Conservation (phyloP, 2,888 invertebrate species). For the Callyntrura sp. region DNA sequence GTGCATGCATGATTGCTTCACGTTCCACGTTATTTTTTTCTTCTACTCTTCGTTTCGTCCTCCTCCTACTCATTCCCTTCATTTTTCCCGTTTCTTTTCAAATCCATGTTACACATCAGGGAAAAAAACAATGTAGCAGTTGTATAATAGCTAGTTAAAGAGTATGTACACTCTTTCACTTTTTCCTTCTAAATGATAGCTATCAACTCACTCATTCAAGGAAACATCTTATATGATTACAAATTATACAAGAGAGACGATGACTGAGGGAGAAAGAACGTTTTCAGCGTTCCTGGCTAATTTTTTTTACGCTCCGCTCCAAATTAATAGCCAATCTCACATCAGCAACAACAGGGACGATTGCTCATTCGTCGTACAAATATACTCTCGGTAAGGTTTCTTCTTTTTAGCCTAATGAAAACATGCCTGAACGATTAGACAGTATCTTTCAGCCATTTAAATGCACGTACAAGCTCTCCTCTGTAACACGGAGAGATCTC, state of each 20-base stretch:
- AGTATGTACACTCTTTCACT: background rate
- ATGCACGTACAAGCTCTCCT: background rate
- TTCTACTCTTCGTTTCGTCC: background rate
- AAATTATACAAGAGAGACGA: slow-evolving; percentile 25
- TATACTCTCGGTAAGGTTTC: slow-evolving; percentile 63
- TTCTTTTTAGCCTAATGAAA: slow-evolving; percentile 35
- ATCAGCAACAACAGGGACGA: background rate
- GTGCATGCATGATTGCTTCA: slow-evolving; percentile 71
- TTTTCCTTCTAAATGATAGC: slow-evolving; percentile 51
- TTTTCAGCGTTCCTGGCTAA: slow-evolving; percentile 12
- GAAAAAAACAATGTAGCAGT: slow-evolving; percentile 62
- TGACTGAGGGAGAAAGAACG: too few species aligned
- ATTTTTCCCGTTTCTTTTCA: slow-evolving; percentile 1
- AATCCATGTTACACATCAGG: slow-evolving; percentile 55
- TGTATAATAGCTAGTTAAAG: slow-evolving; percentile 75
- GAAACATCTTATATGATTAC: slow-evolving; percentile 49
- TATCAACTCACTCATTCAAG: slow-evolving; percentile 29
- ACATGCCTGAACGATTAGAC: slow-evolving; percentile 30
- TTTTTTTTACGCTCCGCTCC: background rate
- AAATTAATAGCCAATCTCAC: slow-evolving; percentile 35
- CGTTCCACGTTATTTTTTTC: slow-evolving; percentile 29
- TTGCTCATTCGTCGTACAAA: too few species aligned
- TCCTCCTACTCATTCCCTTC: slow-evolving; percentile 19
- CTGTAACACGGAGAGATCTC: background rate
- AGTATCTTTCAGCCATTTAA: slow-evolving; percentile 8